Conservation (phyloP, 2,113 vertebrate species). For the Cyanoramphus novaezelandiae region DNA sequence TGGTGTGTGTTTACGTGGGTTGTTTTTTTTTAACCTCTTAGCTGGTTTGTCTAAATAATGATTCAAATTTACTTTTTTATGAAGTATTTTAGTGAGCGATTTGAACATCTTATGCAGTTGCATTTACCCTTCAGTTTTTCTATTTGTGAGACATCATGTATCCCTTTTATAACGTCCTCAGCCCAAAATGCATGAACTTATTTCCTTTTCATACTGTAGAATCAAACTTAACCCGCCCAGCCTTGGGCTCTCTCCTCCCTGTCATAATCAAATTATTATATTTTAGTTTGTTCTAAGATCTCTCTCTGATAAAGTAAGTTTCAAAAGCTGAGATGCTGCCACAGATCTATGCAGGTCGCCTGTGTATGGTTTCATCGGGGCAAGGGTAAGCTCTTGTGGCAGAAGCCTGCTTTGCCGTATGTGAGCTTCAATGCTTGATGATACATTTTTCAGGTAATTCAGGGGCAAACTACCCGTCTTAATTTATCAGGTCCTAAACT, state of each 20-base stretch:
- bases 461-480: background rate
- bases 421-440: background rate
- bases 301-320: background rate
- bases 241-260: background rate
- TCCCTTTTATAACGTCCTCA: background rate
- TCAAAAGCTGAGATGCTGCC: background rate
- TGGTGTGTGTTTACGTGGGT: background rate
- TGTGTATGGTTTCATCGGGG: rapidly evolving
- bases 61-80: background rate
- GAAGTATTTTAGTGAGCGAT: background rate
- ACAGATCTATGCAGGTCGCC: rapidly evolving
- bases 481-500: background rate
- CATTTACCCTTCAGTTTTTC: background rate
- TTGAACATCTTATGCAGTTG: background rate
- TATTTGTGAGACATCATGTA: background rate
- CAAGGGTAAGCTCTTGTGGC: background rate
- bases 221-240: background rate
- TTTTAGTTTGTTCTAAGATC: background rate
- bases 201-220: background rate
- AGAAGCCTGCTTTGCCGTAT: background rate
- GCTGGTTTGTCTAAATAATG: background rate
- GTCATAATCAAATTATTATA: background rate
- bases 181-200: background rate
- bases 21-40: background rate
- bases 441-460: background rate